A percentile compares a stretch with the other conserved stretches of the same genome.
Evolutionary conservation across 37 sponge, comb jelly and placozoan genomes (phyloP).

Genomic region (Chondrilla cf. caribensis): DNA sequence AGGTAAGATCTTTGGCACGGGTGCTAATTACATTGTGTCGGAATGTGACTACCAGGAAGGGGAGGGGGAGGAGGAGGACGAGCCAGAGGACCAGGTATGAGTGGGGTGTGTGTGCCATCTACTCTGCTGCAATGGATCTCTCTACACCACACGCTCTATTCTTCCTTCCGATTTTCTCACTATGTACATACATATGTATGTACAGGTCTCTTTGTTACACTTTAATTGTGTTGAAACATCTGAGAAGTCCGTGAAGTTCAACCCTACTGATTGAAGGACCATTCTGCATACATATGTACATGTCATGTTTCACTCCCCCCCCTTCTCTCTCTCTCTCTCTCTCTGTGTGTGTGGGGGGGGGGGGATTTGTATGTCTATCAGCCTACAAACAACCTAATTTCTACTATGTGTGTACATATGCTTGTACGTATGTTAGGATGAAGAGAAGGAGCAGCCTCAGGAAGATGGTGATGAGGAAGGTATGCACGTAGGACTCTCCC

Average conservation of each 20-base stretch:
- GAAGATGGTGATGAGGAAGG: background rate
- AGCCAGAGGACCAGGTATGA: background rate
- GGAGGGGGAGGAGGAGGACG: conserved; percentile 89
- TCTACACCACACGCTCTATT: too few relatives aligned
- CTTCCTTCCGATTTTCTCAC: too few relatives aligned
- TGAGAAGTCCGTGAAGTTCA: too few relatives aligned
- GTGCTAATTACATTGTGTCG: conserved; percentile 86
- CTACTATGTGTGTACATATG: background rate
- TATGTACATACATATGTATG: too few relatives aligned
- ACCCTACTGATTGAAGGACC: too few relatives aligned
- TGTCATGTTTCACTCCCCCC: too few relatives aligned
- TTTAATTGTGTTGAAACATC: too few relatives aligned
- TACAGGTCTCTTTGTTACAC: too few relatives aligned
- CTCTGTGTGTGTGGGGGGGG: background rate
- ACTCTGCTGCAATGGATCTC: background rate
- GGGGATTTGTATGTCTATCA: background rate
- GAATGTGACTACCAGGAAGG: conserved; percentile 89
- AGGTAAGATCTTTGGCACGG: conserved; percentile 89
- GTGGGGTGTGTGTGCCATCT: background rate
- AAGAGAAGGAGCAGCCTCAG: conserved; percentile 12
- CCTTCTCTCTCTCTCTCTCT: background rate
- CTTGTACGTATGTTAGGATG: background rate
- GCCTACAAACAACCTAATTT: too few relatives aligned
- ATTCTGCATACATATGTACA: too few relatives aligned
- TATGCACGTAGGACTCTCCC: background rate